Evolutionary conservation across 2,888 invertebrate species (phyloP).

Genomic region (Hermaeophaga mercurialis): DNA sequence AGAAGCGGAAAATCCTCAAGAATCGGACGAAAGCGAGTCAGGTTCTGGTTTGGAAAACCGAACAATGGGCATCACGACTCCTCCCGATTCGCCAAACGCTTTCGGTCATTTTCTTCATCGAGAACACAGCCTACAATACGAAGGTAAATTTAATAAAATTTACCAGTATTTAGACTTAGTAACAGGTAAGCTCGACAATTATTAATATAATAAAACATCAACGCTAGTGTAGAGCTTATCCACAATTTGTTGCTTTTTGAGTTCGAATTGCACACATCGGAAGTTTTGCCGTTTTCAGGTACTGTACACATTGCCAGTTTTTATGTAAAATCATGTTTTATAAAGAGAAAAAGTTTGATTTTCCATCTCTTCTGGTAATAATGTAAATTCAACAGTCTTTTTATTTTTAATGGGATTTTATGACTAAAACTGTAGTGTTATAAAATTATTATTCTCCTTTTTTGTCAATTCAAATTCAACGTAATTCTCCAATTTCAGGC

Average conservation of each 20-base stretch:
- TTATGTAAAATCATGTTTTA: too few species aligned
- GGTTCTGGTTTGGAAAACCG: constrained; percentile 64
- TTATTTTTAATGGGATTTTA: too few species aligned
- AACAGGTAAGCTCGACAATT: constrained; percentile 41
- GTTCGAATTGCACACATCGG: neutral
- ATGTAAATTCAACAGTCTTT: too few species aligned
- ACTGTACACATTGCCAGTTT: neutral
- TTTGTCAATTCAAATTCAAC: too few species aligned
- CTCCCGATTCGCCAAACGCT: constrained; percentile 91
- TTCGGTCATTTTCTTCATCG: constrained; percentile 68
- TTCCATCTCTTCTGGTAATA: too few species aligned
- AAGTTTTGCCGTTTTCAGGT: neutral
- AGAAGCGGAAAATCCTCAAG: constrained; percentile 64
- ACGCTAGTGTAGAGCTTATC: constrained; percentile 24
- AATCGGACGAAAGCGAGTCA: constrained; percentile 69
- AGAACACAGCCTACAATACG: constrained; percentile 73
- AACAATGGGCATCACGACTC: constrained; percentile 75
- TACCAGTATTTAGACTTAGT: constrained; percentile 45
- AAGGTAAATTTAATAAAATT: constrained; percentile 61
- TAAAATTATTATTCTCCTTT: too few species aligned
- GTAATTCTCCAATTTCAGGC: too few species aligned
- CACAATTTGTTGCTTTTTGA: constrained; percentile 13
- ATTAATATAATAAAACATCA: constrained; percentile 7
- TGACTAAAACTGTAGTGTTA: too few species aligned
- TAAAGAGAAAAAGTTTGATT: too few species aligned